Conservation (phyloP, 1,140 invertebrate species). For the Telenomus remus region DNA sequence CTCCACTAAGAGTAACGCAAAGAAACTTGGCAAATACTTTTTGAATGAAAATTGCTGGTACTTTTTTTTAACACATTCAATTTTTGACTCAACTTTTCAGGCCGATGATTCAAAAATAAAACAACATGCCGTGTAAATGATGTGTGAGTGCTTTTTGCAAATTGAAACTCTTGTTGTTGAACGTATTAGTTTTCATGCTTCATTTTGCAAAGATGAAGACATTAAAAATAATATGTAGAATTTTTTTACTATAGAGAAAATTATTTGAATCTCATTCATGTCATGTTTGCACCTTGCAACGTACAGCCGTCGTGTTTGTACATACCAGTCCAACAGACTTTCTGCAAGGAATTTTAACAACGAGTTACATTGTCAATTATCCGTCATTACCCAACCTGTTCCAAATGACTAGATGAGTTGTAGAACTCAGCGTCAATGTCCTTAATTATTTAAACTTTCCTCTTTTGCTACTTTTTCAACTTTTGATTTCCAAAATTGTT, state of each 20-base stretch:
- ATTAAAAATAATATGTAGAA: not conserved
- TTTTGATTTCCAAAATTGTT: too few species aligned
- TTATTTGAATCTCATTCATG: not conserved
- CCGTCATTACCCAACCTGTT: slow-evolving; percentile 3
- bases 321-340: not conserved
- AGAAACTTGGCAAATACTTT: slow-evolving; percentile 50
- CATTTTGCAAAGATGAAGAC: not conserved
- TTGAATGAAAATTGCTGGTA: slow-evolving; percentile 37
- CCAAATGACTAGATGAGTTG: slow-evolving; percentile 1
- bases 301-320: not conserved
- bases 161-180: too few species aligned
- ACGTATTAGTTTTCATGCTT: not conserved
- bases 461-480: not conserved
- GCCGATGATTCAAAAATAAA: too few species aligned
- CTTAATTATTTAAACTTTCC: not conserved
- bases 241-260: too few species aligned
- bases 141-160: too few species aligned
- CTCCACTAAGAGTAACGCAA: slow-evolving; percentile 47
- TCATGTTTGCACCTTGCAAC: slow-evolving; percentile 1
- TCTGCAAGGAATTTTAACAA: slow-evolving; percentile 2
- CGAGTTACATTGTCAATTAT: slow-evolving; percentile 5
- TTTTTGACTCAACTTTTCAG: slow-evolving; percentile 3
- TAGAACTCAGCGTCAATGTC: not conserved
- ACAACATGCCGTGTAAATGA: too few species aligned
- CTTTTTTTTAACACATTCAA: slow-evolving; percentile 33